phyloP scores from a whole-genome alignment of 2,113 vertebrate genomes.

The Naja naja region DNA sequence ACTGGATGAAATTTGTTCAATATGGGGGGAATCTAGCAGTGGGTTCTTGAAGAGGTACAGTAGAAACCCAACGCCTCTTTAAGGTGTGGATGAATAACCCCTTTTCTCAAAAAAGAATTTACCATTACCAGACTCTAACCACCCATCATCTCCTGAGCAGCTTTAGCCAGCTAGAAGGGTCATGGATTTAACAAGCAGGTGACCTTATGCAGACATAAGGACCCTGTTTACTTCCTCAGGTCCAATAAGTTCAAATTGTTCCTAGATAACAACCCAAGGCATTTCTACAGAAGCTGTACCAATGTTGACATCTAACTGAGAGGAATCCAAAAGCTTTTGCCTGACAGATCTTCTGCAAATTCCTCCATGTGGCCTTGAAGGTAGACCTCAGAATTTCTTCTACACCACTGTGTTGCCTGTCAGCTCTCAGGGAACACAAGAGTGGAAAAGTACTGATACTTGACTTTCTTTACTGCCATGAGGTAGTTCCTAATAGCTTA shows the following conservation, averaged over 20 bases:
- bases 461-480: not conserved
- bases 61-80: not conserved
- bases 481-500: not conserved
- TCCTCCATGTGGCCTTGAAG: not conserved
- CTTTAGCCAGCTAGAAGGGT: not conserved
- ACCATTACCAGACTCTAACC: not conserved
- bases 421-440: not conserved
- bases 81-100: not conserved
- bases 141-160: not conserved
- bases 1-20: not conserved
- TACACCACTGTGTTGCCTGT: not conserved
- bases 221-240: not conserved
- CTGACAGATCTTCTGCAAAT: not conserved
- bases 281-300: not conserved
- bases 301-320: not conserved
- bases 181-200: not conserved
- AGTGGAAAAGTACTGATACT: not conserved
- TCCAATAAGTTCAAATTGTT: not conserved
- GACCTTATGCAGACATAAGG: not conserved
- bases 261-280: not conserved
- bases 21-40: not conserved
- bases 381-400: not conserved
- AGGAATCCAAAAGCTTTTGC: not conserved
- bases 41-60: not conserved
- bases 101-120: not conserved